Evolutionary conservation across 1,140 invertebrate genomes (phyloP).

Genomic region (Mycetomoellerius zeteki): DNA sequence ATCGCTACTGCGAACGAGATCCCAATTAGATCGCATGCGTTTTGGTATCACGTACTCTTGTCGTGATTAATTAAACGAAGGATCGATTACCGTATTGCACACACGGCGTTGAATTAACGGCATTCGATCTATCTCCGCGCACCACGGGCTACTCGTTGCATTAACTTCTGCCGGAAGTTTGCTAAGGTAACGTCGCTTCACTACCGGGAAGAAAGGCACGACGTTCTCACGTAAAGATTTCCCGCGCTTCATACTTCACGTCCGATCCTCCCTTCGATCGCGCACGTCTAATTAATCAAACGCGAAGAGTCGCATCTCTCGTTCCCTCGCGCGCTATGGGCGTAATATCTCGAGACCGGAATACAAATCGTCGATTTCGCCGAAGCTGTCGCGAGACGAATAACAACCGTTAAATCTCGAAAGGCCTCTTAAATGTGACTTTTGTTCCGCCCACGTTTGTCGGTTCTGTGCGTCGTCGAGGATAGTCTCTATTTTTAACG

Average conservation of each 20-base stretch:
- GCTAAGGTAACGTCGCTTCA: slow-evolving; percentile 16
- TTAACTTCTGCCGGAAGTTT: slow-evolving; percentile 58
- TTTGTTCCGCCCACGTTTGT: background rate
- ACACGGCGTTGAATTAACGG: slow-evolving; percentile 26
- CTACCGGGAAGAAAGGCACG: background rate
- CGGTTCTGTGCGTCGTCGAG: background rate
- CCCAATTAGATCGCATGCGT: slow-evolving; percentile 59
- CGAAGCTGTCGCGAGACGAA: background rate
- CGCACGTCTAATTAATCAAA: slow-evolving; percentile 51
- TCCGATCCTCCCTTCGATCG: slow-evolving; percentile 22
- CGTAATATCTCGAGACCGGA: slow-evolving; percentile 22
- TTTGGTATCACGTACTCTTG: slow-evolving; percentile 32
- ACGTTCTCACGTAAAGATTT: slow-evolving; percentile 34
- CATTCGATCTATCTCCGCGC: slow-evolving; percentile 28
- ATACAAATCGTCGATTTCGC: slow-evolving; percentile 37
- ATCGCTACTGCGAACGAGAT: slow-evolving; percentile 61
- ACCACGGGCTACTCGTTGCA: slow-evolving; percentile 26
- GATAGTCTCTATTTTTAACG: slow-evolving; percentile 8
- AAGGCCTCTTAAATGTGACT: slow-evolving; percentile 32
- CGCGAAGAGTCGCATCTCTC: slow-evolving; percentile 26
- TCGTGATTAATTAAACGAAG: slow-evolving; percentile 68
- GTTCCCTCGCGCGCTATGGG: background rate
- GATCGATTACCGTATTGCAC: slow-evolving; percentile 37
- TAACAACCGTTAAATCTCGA: slow-evolving; percentile 34
- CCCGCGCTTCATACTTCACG: slow-evolving; percentile 28